phyloP scores from a whole-genome alignment of 2,113 vertebrate species.

The Castor canadensis region DNA sequence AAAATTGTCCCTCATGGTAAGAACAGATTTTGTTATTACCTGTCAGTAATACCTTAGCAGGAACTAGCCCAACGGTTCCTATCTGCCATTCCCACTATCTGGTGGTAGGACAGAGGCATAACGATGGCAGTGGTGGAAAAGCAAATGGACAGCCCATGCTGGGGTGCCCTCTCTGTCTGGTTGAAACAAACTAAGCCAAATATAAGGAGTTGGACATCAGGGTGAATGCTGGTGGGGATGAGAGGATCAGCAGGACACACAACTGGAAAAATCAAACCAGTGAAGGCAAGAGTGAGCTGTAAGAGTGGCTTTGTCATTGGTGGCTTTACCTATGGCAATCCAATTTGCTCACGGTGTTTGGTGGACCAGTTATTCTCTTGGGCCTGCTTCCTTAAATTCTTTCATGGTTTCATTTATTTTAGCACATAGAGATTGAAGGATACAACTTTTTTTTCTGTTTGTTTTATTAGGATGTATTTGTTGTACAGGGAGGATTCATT shows the following conservation, averaged over 20 bases:
- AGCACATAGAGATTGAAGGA: not conserved
- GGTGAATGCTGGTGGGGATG: too few species aligned
- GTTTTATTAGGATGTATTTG: too few species aligned
- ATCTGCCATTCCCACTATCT: not conserved
- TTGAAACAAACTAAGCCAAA: not conserved
- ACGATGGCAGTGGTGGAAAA: not conserved
- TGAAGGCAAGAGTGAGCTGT: not conserved
- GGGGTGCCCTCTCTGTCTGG: not conserved
- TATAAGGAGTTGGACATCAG: too few species aligned
- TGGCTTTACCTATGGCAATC: not conserved
- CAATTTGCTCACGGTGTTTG: not conserved
- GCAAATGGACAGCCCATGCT: too few species aligned
- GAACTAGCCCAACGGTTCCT: not conserved
- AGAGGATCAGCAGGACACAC: not conserved
- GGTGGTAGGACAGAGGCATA: not conserved
- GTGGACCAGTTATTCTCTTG: not conserved
- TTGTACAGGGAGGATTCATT: too few species aligned
- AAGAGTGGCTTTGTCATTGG: too few species aligned
- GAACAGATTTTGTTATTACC: not conserved
- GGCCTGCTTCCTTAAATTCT: not conserved
- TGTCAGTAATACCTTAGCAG: not conserved
- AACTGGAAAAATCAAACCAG: not conserved
- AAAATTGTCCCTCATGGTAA: not conserved
- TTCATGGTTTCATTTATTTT: slow-evolving; percentile 3
- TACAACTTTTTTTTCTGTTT: too few species aligned